Evolutionary conservation across 2,888 invertebrate genomes (phyloP), one percentile per base, ranked within the genome.

Genomic region (Ectemnius cavifrons): DNA sequence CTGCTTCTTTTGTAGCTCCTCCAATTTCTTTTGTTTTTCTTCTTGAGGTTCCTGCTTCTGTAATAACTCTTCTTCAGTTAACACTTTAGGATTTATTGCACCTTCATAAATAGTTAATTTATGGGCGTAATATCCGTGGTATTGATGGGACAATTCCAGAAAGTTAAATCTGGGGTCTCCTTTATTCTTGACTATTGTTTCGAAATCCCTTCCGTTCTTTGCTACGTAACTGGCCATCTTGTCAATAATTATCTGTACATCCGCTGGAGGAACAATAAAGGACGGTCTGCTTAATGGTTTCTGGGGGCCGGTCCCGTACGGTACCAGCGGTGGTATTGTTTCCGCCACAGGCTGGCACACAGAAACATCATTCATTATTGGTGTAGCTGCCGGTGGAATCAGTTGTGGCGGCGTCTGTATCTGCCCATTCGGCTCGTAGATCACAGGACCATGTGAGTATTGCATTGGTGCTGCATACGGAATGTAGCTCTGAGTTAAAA

Each of bases 151-250:
- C 0, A 95, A 92, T 75, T 97, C 94, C 0, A 99, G 91, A 90
- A 99, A 99, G 27, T 94, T 94, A 91, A 99, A 98, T 46, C 98
- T 92, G 0, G 95, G 94, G 89, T 98, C 98, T 66, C 95, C 95
- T 88, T 96, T 97, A 2, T 94, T 94, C 83, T 94, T 95, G 11
- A 97, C 95, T 28, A 97, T 96, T 47, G 95, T 94, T 85, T 99
- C 99, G 89, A 99, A 99, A 85, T 97, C 96, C 68, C 95, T 94
- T 0, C 99, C 99, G 91, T 99, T 99, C 84, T 97, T 97, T 0
- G 97, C 96, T 0, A 99, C 99, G 91, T 99, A 99, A 78, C 95
- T 95, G 0, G 99, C 99, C 95, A 99, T 98, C 91, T 98, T 98
- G 91, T 98, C 98, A 71, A 99, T 96, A 8, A 99, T 96, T 20